Evolutionary conservation across 2,797 vertebrate genomes (phyloP).

Genomic region (Morus bassanus): DNA sequence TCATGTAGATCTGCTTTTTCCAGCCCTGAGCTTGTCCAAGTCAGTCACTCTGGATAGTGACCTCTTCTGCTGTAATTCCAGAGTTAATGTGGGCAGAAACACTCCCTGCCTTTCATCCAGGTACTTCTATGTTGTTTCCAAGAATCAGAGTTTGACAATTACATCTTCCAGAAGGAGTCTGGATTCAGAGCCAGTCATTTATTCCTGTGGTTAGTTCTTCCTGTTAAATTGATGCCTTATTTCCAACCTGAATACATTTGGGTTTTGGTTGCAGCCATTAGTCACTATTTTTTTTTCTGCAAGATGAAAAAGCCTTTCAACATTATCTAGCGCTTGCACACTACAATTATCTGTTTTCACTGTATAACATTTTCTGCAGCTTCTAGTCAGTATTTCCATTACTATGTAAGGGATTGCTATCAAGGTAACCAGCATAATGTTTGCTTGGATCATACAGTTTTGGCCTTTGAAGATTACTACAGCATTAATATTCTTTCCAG

Average conservation of each 20-base stretch:
- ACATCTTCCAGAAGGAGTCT: background rate
- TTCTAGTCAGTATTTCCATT: conserved; percentile 34
- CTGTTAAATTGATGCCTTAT: background rate
- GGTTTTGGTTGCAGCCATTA: background rate
- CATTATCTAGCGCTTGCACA: background rate
- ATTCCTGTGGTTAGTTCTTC: background rate
- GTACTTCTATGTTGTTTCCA: background rate
- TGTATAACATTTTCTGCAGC: background rate
- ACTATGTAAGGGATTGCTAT: background rate
- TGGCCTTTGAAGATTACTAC: background rate
- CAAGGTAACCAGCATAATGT: background rate
- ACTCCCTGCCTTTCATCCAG: background rate
- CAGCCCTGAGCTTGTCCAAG: background rate
- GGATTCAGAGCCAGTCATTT: background rate
- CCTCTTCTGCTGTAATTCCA: background rate
- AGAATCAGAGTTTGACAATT: background rate
- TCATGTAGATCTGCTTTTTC: background rate
- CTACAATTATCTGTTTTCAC: background rate
- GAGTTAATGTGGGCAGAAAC: background rate
- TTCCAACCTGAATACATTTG: background rate
- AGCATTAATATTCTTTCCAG: background rate
- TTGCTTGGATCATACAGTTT: background rate
- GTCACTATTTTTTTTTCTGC: background rate
- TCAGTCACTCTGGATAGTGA: background rate
- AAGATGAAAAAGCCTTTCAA: background rate